A percentile compares a stretch with the other conserved stretches of the same genome.
phyloP scores from a whole-genome alignment of 2,113 vertebrate species.

The Nerophis ophidion region DNA sequence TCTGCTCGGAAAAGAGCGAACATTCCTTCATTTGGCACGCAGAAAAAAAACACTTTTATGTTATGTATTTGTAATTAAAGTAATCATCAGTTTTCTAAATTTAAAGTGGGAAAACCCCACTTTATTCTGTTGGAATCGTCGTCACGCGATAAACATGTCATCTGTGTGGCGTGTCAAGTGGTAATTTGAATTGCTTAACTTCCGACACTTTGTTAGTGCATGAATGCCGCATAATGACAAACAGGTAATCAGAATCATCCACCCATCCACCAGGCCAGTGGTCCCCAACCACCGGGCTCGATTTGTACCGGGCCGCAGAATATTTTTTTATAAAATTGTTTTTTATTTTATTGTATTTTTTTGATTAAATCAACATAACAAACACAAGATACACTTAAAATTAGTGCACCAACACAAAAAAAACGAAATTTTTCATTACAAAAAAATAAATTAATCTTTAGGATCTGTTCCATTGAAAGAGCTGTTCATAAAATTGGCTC shows the following conservation, averaged over 20 bases:
- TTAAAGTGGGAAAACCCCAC: not conserved
- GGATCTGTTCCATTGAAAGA: not conserved
- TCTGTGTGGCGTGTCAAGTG: not conserved
- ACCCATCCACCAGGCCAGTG: too few species aligned
- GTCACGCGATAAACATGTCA: not conserved
- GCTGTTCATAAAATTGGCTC: too few species aligned
- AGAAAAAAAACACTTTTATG: not conserved
- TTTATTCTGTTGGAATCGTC: not conserved
- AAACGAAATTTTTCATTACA: too few species aligned
- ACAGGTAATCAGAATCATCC: not conserved
- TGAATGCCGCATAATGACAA: constrained; percentile 4
- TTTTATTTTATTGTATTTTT: too few species aligned
- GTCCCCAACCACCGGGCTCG: too few species aligned
- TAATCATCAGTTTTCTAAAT: not conserved
- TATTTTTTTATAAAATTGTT: too few species aligned
- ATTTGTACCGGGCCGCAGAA: too few species aligned
- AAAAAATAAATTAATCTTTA: too few species aligned
- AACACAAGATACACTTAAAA: too few species aligned
- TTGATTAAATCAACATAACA: too few species aligned
- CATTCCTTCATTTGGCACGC: too few species aligned
- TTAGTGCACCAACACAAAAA: too few species aligned
- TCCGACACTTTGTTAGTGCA: not conserved
- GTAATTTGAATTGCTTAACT: accelerated
- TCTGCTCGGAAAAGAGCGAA: not conserved
- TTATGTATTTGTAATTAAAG: not conserved